Conservation (phyloP, 2,888 invertebrate species). For the Zeuzera pyrina region DNA sequence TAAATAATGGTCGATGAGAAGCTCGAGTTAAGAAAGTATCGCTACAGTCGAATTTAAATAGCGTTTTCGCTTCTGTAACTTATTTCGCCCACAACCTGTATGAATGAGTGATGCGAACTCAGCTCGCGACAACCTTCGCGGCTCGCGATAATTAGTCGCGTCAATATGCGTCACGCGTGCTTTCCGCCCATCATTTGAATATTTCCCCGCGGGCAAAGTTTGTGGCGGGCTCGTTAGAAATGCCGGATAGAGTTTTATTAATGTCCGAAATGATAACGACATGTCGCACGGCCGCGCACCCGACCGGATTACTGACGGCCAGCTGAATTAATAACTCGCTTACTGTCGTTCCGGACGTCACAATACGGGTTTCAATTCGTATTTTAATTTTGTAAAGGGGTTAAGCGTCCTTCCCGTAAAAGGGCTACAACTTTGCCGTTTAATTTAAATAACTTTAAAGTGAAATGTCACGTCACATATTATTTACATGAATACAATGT, state of each 20-base stretch:
- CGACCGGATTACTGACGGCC: conserved; percentile 42
- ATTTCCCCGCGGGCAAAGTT: conserved; percentile 43
- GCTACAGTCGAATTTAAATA: too few relatives aligned
- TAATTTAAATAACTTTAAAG: too few relatives aligned
- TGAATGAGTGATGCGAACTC: too few relatives aligned
- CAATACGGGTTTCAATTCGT: conserved; percentile 38
- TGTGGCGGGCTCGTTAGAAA: conserved; percentile 38
- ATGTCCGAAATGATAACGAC: conserved; percentile 59
- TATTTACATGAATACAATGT: too few relatives aligned
- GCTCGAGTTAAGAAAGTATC: too few relatives aligned
- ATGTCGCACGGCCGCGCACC: conserved; percentile 33
- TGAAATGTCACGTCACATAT: too few relatives aligned
- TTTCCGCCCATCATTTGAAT: conserved; percentile 36
- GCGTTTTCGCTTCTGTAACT: too few relatives aligned
- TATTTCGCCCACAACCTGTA: too few relatives aligned
- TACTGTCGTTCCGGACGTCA: conserved; percentile 27
- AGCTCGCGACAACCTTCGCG: conserved; percentile 4
- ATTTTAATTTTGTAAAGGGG: conserved; percentile 39
- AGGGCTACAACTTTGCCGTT: conserved; percentile 2
- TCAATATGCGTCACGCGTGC: conserved; percentile 35
- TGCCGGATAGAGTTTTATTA: conserved; percentile 50
- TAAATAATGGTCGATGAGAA: too few relatives aligned
- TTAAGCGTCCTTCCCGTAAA: conserved; percentile 21
- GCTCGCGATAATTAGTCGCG: conserved; percentile 37
- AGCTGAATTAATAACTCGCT: conserved; percentile 52